Conservation (phyloP, 1,140 invertebrate genomes). For the Drosophila lini region DNA sequence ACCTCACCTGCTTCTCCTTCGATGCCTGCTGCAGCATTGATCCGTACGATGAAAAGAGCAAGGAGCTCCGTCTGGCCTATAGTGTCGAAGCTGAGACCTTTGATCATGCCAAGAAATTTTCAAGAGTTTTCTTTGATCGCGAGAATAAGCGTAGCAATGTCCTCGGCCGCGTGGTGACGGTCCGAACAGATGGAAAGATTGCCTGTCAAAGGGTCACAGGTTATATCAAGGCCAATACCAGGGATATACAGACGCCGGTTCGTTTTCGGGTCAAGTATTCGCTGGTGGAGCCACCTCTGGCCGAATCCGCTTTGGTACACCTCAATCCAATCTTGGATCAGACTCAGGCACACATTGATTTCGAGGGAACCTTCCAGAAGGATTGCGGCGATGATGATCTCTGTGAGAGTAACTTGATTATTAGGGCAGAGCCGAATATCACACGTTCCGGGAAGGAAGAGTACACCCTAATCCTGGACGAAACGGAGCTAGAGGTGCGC, state of each 20-base stretch:
- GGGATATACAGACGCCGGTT: slow-evolving; percentile 93
- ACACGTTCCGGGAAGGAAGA: slow-evolving; percentile 80
- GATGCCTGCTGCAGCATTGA: slow-evolving; percentile 93
- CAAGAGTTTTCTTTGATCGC: slow-evolving; percentile 90
- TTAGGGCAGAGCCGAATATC: slow-evolving; percentile 88
- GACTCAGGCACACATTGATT: slow-evolving; percentile 91
- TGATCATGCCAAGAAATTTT: slow-evolving; percentile 90
- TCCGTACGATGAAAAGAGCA: slow-evolving; percentile 86
- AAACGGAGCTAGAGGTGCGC: slow-evolving; percentile 91
- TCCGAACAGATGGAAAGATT: slow-evolving; percentile 85
- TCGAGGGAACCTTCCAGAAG: slow-evolving; percentile 95
- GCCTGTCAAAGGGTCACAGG: slow-evolving; percentile 91
- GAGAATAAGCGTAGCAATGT: slow-evolving; percentile 86
- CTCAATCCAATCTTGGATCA: slow-evolving; percentile 94
- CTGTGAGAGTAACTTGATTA: slow-evolving; percentile 93
- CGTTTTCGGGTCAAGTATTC: slow-evolving; percentile 94
- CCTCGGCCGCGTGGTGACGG: slow-evolving; percentile 86
- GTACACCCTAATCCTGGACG: slow-evolving; percentile 89
- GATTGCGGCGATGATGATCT: slow-evolving; percentile 96
- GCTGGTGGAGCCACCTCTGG: slow-evolving; percentile 88
- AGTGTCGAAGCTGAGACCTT: slow-evolving; percentile 94
- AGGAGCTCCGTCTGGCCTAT: slow-evolving; percentile 88
- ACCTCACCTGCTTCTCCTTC: slow-evolving; percentile 94
- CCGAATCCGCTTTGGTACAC: slow-evolving; percentile 89
- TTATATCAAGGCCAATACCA: slow-evolving; percentile 93